These are phyloP conservation scores for Glyphotaelius pellucidus DNA, from an alignment of 2,888 invertebrate genomes.

Conservation along the genomic window DNA sequence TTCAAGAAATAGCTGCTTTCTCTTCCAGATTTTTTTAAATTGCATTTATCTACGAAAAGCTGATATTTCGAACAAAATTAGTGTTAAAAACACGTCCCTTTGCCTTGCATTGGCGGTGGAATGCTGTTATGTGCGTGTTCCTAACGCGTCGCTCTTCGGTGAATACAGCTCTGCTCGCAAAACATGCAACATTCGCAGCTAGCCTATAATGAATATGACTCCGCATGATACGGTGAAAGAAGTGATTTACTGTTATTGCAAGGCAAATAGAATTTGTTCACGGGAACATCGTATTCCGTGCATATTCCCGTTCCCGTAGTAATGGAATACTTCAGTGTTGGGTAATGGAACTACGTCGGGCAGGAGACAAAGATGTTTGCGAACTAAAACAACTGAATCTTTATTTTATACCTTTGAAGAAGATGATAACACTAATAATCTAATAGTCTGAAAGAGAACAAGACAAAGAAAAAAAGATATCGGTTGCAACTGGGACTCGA, in stretches of 20 bases:
- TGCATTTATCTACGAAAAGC: neutral
- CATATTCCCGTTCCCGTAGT: neutral
- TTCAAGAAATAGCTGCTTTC: too few species aligned
- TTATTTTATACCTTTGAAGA: neutral
- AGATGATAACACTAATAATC: too few species aligned
- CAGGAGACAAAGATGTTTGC: neutral
- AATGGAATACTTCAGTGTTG: neutral
- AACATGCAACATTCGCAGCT: conserved; percentile 24
- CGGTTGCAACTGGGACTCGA: too few species aligned
- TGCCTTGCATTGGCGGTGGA: neutral
- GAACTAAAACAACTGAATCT: neutral
- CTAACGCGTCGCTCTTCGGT: neutral
- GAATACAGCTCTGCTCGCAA: neutral
- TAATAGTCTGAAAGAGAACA: too few species aligned
- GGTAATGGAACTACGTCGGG: neutral
- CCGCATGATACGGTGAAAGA: conserved; percentile 31
- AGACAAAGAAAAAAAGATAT: too few species aligned
- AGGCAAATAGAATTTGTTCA: conserved; percentile 19
- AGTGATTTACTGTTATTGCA: conserved; percentile 56
- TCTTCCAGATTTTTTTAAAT: neutral
- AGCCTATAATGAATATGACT: neutral
- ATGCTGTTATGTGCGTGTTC: conserved; percentile 17
- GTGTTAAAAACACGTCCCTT: neutral
- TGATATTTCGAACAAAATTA: neutral
- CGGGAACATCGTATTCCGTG: conserved; percentile 10